Evolutionary conservation across 2,113 vertebrate species (phyloP).

Genomic region (Oncorhynchus masou): DNA sequence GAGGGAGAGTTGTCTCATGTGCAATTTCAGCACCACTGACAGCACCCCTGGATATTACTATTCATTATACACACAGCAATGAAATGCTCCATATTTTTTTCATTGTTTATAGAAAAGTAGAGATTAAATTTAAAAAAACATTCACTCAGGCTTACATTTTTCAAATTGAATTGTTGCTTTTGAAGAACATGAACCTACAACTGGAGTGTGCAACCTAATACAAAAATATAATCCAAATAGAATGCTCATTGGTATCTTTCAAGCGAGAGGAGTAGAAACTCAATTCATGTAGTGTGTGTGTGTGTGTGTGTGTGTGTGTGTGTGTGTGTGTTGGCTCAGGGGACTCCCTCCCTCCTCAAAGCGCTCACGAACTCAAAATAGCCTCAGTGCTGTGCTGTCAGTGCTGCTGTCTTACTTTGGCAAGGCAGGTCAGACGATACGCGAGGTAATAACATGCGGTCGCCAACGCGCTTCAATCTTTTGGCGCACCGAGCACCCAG

Average conservation of each 20-base stretch:
- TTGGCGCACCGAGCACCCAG: constrained; percentile 38
- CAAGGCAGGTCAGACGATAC: constrained; percentile 42
- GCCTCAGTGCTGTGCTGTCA: constrained; percentile 19
- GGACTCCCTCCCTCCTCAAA: constrained; percentile 36
- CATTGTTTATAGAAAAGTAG: neutral
- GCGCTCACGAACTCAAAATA: constrained; percentile 38
- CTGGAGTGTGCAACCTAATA: neutral
- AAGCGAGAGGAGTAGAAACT: neutral
- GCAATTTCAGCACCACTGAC: too few relatives aligned
- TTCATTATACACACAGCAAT: neutral
- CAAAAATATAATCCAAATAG: neutral
- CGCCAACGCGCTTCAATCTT: constrained; percentile 41
- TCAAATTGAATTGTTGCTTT: neutral
- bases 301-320: constrained; percentile 27
- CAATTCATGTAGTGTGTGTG: neutral
- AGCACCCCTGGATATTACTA: neutral
- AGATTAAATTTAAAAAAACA: neutral
- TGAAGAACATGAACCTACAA: neutral
- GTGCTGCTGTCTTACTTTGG: constrained; percentile 26
- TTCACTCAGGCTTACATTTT: too few relatives aligned
- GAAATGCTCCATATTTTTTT: neutral
- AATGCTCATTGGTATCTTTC: too few relatives aligned
- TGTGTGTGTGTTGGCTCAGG: constrained; percentile 23
- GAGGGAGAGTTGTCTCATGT: too few relatives aligned
- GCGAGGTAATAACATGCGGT: constrained; percentile 56